Evolutionary conservation across 2,797 vertebrate species (phyloP).

Genomic region (Mustela erminea): DNA sequence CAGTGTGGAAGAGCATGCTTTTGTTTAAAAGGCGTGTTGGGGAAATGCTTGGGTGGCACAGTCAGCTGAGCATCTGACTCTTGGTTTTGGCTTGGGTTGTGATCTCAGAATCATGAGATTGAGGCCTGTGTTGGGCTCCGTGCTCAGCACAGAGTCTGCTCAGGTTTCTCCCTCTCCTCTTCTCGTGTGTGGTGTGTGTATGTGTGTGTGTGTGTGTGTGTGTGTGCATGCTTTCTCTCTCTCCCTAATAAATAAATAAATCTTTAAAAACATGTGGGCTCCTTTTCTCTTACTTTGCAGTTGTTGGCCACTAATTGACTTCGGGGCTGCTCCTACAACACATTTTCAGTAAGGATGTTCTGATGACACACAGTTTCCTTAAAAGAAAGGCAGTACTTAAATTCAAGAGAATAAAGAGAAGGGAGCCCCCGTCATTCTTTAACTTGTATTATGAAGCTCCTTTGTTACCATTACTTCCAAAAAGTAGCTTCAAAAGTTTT

Average conservation of each 20-base stretch:
- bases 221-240: neutral
- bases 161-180: neutral
- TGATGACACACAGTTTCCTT: neutral
- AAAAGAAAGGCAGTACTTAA: neutral
- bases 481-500: neutral
- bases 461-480: neutral
- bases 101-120: neutral
- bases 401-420: neutral
- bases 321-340: neutral
- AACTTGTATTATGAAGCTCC: neutral
- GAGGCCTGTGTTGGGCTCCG: neutral
- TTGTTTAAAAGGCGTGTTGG: neutral
- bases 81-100: neutral
- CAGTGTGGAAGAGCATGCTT: no score
- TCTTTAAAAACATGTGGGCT: neutral
- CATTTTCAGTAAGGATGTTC: neutral
- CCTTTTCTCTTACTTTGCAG: neutral
- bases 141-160: neutral
- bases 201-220: no score
- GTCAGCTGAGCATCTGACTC: neutral
- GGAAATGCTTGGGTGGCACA: neutral
- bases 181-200: neutral
- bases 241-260: neutral
- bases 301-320: neutral
- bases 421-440: neutral